These are phyloP conservation scores for Mixornis gularis DNA, from an alignment of 2,113 vertebrate species.

Conservation along the genomic window DNA sequence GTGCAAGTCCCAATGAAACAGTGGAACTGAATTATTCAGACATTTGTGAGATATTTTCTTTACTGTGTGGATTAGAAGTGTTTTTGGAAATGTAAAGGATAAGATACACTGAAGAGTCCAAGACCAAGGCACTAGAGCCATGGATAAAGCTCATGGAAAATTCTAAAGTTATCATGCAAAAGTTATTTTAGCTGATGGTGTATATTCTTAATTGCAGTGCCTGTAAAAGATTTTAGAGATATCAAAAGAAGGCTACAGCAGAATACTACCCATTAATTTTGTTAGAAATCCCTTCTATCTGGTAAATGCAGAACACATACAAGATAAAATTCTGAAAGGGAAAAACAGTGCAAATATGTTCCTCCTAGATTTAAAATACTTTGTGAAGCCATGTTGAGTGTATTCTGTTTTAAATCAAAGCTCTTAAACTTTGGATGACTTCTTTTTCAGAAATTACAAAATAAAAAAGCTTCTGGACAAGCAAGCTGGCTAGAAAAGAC, in stretches of 20 bases:
- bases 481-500: background rate
- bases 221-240: background rate
- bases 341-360: background rate
- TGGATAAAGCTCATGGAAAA: background rate
- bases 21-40: background rate
- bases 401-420: background rate
- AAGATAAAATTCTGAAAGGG: background rate
- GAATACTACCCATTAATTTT: background rate
- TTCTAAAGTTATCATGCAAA: background rate
- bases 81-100: background rate
- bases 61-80: background rate
- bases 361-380: background rate
- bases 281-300: background rate
- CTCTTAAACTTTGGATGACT: background rate
- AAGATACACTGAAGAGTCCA: background rate
- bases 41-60: background rate
- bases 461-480: background rate
- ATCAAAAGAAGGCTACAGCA: background rate
- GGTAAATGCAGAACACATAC: background rate
- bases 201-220: background rate
- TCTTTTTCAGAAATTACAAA: background rate
- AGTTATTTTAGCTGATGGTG: background rate
- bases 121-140: rapidly evolving
- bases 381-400: rapidly evolving
- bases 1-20: background rate